Conservation (phyloP, 1,140 invertebrate genomes). For the Magallana gigas region DNA sequence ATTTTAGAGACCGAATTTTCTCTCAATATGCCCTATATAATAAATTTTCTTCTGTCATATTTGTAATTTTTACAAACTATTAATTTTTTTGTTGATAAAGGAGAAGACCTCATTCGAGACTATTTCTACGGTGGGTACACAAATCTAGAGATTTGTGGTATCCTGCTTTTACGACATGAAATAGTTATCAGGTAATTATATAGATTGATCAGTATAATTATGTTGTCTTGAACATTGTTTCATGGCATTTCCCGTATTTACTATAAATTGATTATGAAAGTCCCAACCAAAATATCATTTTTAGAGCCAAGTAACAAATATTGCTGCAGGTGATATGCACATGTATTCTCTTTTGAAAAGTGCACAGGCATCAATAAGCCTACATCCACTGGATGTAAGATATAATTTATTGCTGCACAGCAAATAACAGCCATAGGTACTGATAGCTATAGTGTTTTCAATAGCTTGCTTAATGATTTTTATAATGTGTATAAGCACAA, state of each 20-base stretch:
- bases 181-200: not conserved
- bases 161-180: slow-evolving; percentile 5
- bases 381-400: no score
- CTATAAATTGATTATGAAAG: slow-evolving; percentile 7
- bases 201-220: not conserved
- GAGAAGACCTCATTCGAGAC: not conserved
- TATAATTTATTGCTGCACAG: no score
- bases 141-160: not conserved
- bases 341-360: not conserved
- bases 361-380: no score
- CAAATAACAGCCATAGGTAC: no score
- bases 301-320: not conserved
- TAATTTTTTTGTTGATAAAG: not conserved
- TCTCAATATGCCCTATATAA: not conserved
- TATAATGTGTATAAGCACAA: no score
- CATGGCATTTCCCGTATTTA: not conserved
- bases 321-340: not conserved
- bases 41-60: not conserved
- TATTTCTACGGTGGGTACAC: not conserved
- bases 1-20: not conserved
- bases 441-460: no score
- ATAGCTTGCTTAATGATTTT: no score
- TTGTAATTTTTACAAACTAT: not conserved
- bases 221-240: no score
- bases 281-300: not conserved